Evolutionary conservation across 2,888 invertebrate species (phyloP).

Genomic region (Gnatocerus cornutus): DNA sequence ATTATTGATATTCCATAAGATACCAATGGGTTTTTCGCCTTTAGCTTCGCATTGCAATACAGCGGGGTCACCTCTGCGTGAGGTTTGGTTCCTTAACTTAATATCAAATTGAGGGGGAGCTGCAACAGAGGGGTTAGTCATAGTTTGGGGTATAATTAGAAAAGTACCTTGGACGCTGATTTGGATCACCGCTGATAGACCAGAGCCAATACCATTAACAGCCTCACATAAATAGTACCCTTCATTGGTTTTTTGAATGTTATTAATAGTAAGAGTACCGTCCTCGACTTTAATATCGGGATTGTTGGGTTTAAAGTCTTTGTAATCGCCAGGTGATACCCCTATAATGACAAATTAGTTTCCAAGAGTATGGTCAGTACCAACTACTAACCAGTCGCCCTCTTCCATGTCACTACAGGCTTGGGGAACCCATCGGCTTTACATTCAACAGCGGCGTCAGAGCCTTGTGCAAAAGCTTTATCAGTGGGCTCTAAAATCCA

Average conservation of each 20-base stretch:
- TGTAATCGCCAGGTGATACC: constrained; percentile 93
- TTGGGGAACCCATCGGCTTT: constrained; percentile 97
- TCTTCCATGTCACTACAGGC: constrained; percentile 95
- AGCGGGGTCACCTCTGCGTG: constrained; percentile 91
- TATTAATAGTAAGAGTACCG: constrained; percentile 91
- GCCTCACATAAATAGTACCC: constrained; percentile 97
- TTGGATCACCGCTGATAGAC: constrained; percentile 93
- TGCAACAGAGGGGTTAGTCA: constrained; percentile 65
- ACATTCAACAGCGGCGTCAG: constrained; percentile 95
- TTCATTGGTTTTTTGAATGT: constrained; percentile 94
- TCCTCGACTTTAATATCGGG: constrained; percentile 95
- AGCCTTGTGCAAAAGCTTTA: constrained; percentile 95
- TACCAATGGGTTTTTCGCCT: constrained; percentile 95
- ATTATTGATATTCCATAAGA: constrained; percentile 96
- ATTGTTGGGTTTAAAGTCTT: constrained; percentile 92
- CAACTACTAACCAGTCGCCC: constrained; percentile 85
- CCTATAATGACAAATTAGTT: constrained; percentile 73
- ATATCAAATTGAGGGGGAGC: constrained; percentile 96
- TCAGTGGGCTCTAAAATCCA: constrained; percentile 97
- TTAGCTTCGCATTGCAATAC: constrained; percentile 94
- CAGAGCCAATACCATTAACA: constrained; percentile 96
- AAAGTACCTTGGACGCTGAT: constrained; percentile 91
- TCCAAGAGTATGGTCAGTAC: constrained; percentile 44
- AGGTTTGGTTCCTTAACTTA: constrained; percentile 92
- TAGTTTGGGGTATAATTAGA: background rate